These are phyloP conservation scores for Julus scanicus DNA, from an alignment of 2,888 invertebrate species.

Conservation along the genomic window DNA sequence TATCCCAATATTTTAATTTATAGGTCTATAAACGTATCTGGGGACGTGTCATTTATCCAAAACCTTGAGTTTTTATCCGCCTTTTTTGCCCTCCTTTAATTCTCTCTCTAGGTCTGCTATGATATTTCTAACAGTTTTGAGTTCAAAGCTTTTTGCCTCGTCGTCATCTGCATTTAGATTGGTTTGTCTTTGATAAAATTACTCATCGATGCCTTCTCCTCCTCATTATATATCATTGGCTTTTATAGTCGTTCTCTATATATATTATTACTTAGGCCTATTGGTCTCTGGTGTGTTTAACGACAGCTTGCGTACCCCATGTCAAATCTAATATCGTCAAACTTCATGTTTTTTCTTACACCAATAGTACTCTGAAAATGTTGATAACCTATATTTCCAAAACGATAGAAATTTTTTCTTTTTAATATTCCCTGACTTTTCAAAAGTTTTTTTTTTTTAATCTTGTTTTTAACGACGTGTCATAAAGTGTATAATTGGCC, in stretches of 20 bases:
- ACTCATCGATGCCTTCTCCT: slow-evolving; percentile 44
- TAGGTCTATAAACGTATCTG: slow-evolving; percentile 25
- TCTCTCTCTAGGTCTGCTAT: neutral
- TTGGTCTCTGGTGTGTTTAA: slow-evolving; percentile 45
- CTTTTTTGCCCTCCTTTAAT: slow-evolving; percentile 11
- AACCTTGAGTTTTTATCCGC: slow-evolving; percentile 40
- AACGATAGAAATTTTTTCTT: neutral
- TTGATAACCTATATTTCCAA: neutral
- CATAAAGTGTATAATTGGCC: too few relatives aligned
- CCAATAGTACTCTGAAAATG: neutral
- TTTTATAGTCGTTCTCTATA: slow-evolving; percentile 36
- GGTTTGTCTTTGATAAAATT: slow-evolving; percentile 52
- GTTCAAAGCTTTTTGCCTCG: slow-evolving; percentile 42
- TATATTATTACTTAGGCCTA: slow-evolving; percentile 46
- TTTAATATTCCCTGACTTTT: neutral
- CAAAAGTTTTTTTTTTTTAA: neutral
- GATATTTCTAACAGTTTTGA: slow-evolving; percentile 46
- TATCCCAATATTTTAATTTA: slow-evolving; percentile 47
- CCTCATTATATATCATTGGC: slow-evolving; percentile 47
- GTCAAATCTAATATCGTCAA: slow-evolving; percentile 40
- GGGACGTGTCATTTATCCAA: slow-evolving; percentile 45
- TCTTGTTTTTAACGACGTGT: too few relatives aligned
- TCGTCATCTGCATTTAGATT: slow-evolving; percentile 52
- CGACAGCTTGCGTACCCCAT: slow-evolving; percentile 24
- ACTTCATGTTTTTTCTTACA: neutral